Percentiles rank a stretch among this genome's conserved stretches.
Evolutionary conservation across 2,797 vertebrate genomes (phyloP).

Genomic region (Catostomus latipinnis): DNA sequence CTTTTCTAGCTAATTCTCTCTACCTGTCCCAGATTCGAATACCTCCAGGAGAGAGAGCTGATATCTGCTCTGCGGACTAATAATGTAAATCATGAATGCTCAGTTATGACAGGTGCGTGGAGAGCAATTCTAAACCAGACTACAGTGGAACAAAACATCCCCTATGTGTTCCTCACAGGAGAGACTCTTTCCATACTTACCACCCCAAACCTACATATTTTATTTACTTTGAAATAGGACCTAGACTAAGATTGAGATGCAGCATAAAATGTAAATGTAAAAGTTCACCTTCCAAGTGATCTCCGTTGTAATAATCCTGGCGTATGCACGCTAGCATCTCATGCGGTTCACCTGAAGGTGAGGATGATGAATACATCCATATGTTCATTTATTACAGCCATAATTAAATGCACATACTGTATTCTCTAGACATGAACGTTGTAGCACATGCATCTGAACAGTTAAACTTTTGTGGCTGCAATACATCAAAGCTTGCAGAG

Average conservation of each 20-base stretch:
- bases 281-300: not conserved
- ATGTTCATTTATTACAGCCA: slow-evolving; percentile 23
- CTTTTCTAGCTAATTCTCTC: not conserved
- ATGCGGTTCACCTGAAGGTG: slow-evolving; percentile 24
- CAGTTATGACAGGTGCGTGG: slow-evolving; percentile 35
- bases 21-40: slow-evolving; percentile 35
- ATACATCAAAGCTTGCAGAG: slow-evolving; percentile 23
- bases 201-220: too few species aligned
- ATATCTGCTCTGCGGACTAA: slow-evolving; percentile 25
- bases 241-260: slow-evolving; percentile 28
- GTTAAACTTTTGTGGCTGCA: slow-evolving; percentile 5
- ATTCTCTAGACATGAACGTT: slow-evolving; percentile 22
- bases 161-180: not conserved
- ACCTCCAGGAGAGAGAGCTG: slow-evolving; percentile 21
- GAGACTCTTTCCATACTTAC: not conserved
- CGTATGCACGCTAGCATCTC: not conserved
- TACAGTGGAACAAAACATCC: not conserved
- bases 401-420: slow-evolving; percentile 41
- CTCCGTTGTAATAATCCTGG: not conserved
- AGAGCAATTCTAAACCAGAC: slow-evolving; percentile 15
- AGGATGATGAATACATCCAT: slow-evolving; percentile 42
- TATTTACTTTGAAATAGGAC: slow-evolving; percentile 18
- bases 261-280: slow-evolving; percentile 9
- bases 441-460: slow-evolving; percentile 5
- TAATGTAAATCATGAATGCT: slow-evolving; percentile 42